Conservation (phyloP, 2,888 invertebrate genomes). For the Drosophila stalkeri region DNA sequence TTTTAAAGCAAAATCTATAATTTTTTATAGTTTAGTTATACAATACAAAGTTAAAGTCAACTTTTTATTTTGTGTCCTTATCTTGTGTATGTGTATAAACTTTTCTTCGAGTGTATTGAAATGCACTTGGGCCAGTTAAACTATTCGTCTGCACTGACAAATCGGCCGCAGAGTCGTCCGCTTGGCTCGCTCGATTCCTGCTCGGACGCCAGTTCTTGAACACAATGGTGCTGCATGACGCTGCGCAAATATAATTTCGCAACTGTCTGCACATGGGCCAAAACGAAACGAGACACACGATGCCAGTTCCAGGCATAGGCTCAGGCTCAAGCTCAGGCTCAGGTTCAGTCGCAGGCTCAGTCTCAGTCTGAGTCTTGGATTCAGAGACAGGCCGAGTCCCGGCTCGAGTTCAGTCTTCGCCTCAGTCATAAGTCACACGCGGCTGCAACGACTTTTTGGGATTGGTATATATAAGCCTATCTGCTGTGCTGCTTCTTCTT, state of each 20-base stretch:
- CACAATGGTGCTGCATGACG: conserved; percentile 76
- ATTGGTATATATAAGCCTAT: conserved; percentile 47
- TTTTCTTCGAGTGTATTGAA: conserved; percentile 5
- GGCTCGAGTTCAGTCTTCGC: conserved; percentile 31
- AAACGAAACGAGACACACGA: conserved; percentile 71
- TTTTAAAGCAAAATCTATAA: too few relatives aligned
- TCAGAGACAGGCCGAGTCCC: conserved; percentile 2
- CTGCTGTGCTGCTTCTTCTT: conserved; percentile 20
- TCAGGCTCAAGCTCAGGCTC: conserved; percentile 18
- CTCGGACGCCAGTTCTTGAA: conserved; percentile 42
- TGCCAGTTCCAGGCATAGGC: conserved; percentile 16
- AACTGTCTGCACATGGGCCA: conserved; percentile 83
- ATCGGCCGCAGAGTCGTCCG: conserved; percentile 63
- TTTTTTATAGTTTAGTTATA: background rate
- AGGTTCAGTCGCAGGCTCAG: conserved; percentile 28
- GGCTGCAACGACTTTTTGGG: conserved; percentile 71
- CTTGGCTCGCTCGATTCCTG: conserved; percentile 25
- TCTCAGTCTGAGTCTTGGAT: conserved; percentile 14
- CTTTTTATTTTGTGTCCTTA: background rate
- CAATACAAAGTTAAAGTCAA: background rate
- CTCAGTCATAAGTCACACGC: conserved; percentile 78
- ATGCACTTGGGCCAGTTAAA: conserved; percentile 61
- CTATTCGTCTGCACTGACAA: conserved; percentile 83
- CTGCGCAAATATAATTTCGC: conserved; percentile 83
- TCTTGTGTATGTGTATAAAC: background rate